A percentile compares a stretch with the other conserved stretches of the same genome.
Conservation (phyloP, 1,140 invertebrate genomes). For the Samia ricini region DNA sequence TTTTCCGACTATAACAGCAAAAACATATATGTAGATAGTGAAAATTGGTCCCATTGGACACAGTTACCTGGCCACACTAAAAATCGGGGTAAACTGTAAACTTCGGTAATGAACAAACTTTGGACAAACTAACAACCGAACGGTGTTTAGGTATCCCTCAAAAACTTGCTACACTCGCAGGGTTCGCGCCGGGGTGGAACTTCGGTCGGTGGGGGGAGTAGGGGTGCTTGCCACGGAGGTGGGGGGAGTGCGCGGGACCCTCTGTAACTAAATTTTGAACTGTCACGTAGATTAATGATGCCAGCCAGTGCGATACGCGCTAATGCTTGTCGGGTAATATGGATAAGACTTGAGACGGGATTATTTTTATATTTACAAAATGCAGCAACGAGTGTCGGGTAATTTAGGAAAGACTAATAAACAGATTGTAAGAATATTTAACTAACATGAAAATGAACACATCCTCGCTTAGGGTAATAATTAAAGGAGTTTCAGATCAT, state of each 20-base stretch:
- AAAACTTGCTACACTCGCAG: slow-evolving; percentile 47
- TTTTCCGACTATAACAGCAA: not conserved
- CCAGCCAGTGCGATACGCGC: slow-evolving; percentile 72
- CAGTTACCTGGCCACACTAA: not conserved
- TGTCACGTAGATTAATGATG: slow-evolving; percentile 78
- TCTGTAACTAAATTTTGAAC: slow-evolving; percentile 78
- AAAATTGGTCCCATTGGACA: not conserved
- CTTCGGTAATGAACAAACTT: slow-evolving; percentile 11
- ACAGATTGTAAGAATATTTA: too few species aligned
- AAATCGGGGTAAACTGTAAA: slow-evolving; percentile 1
- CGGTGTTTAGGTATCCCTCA: slow-evolving; percentile 38
- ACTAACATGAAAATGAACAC: too few species aligned
- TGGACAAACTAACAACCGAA: slow-evolving; percentile 5
- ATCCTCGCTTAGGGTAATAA: not conserved
- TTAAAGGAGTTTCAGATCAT: too few species aligned
- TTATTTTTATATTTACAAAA: not conserved
- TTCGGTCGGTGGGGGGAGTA: slow-evolving; percentile 14
- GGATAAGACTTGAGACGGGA: slow-evolving; percentile 43
- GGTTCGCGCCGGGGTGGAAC: slow-evolving; percentile 16
- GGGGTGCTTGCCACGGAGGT: slow-evolving; percentile 7
- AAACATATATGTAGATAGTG: not conserved
- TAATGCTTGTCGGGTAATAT: slow-evolving; percentile 62
- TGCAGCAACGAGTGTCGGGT: not conserved
- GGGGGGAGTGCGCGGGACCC: slow-evolving; percentile 44
- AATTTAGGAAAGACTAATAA: not conserved